Base-by-base conservation (phyloP, 2,888 invertebrate genomes). In the Agrilus mali region DNA sequence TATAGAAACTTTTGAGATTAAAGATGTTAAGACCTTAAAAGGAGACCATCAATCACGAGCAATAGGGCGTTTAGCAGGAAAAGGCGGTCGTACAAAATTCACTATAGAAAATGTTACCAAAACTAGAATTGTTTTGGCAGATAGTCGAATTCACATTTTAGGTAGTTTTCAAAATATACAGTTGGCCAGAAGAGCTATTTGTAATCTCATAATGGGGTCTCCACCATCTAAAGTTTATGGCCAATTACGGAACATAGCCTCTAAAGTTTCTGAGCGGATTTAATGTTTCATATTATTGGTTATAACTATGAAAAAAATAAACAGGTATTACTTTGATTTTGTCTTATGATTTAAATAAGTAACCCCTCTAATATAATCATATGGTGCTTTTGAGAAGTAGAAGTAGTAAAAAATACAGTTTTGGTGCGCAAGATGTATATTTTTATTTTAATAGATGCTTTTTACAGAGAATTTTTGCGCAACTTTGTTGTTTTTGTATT, bases 101-200 rank as follows among this genome's bases (percentile, higher is more conserved):
- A 95, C 96, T 0, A 97, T 99, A 57, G 98, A 99, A 71, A 99
- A 99, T 67, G 92, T 89, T 0, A 98, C 97, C 0, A 96, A 95
- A 71, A 97, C 97, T 0, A 80, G 98, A 63, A 95, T 99, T 60
- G 92, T 99, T 17, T 70, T 99, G 48, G 97, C 97, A 15, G 96
- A 97, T 61, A 82, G 86, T 16, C 95, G 93, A 74, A 86, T 99
- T 50, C 96, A 99, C 63, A 86, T 98, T 52, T 72, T 99, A 49
- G 98, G 98, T 37, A 95, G 96, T 55, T 98, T 84, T 63, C 92
- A 96, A 68, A 98, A 97, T 62, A 94, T 97, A 50, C 88, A 89
- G 51, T 67, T 95, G 45, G 98, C 97, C 0, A 78, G 95, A 60
- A 78, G 94, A 61, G 92, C 96, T 0, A 79, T 99, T 54, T 97